phyloP scores from a whole-genome alignment of 2,888 invertebrate genomes.

The Schizotus pectinicornis region DNA sequence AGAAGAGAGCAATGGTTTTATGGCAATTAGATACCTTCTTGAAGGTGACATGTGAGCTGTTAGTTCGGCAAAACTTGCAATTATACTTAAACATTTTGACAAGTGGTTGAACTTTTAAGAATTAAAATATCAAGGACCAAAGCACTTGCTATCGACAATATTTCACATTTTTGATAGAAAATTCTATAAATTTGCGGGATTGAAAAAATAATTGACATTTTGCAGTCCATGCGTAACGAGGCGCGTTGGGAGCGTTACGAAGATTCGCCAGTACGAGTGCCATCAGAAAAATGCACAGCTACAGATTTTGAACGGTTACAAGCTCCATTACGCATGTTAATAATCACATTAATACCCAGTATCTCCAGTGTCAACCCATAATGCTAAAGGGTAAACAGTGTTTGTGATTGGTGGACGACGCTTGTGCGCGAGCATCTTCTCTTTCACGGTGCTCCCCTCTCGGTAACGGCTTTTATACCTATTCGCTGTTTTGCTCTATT shows the following conservation, averaged over 20 bases:
- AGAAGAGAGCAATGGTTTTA: not conserved
- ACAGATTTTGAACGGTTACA: too few relatives aligned
- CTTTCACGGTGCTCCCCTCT: constrained; percentile 24
- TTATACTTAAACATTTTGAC: not conserved
- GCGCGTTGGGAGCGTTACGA: too few relatives aligned
- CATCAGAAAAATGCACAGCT: too few relatives aligned
- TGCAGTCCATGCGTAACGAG: too few relatives aligned
- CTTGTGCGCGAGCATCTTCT: constrained; percentile 27
- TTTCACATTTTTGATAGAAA: too few relatives aligned
- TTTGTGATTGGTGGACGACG: constrained; percentile 26
- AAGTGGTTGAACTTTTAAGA: too few relatives aligned
- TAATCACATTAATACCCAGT: constrained; percentile 15
- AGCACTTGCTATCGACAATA: too few relatives aligned
- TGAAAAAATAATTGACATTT: too few relatives aligned
- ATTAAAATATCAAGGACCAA: too few relatives aligned
- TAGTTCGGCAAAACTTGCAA: not conserved
- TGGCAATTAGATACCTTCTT: not conserved
- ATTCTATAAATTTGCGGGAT: too few relatives aligned
- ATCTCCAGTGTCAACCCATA: constrained; percentile 28
- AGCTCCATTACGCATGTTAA: not conserved
- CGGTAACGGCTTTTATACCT: constrained; percentile 33
- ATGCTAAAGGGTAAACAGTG: constrained; percentile 30
- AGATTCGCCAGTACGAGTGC: too few relatives aligned
- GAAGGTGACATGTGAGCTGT: not conserved
- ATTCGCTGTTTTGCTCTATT: constrained; percentile 45